These are phyloP conservation scores for Danio choprae DNA, from an alignment of 2,797 vertebrate species.

Conservation along the genomic window DNA sequence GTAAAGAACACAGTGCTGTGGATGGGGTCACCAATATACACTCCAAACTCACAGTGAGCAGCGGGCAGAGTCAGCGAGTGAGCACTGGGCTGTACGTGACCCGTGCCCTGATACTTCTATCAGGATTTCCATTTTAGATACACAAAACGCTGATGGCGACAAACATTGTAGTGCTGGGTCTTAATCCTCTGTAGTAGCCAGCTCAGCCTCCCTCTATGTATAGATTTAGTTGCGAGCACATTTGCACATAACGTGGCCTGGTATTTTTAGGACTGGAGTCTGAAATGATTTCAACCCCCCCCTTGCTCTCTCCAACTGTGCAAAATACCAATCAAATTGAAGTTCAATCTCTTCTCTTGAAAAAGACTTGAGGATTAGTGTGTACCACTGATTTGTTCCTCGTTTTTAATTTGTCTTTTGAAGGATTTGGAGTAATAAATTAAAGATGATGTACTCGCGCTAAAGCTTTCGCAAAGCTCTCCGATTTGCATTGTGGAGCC, in stretches of 20 bases:
- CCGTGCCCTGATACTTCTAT: conserved; percentile 69
- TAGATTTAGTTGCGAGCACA: conserved; percentile 58
- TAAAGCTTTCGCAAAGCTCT: conserved; percentile 63
- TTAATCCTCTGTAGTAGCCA: conserved; percentile 73
- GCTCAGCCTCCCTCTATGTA: conserved; percentile 57
- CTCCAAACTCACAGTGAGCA: conserved; percentile 33
- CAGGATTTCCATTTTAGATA: conserved; percentile 79
- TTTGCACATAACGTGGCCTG: conserved; percentile 60
- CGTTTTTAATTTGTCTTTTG: conserved; percentile 68
- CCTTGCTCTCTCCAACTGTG: conserved; percentile 34
- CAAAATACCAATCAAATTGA: conserved; percentile 65
- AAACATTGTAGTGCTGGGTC: conserved; percentile 64
- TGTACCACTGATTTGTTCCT: conserved; percentile 64
- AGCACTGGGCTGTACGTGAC: conserved; percentile 65
- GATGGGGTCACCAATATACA: conserved; percentile 48
- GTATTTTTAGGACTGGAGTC: conserved; percentile 63
- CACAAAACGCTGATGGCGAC: conserved; percentile 77
- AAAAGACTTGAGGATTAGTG: conserved; percentile 66
- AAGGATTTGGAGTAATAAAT: conserved; percentile 68
- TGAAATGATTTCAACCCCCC: conserved; percentile 41
- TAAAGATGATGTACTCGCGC: conserved; percentile 55
- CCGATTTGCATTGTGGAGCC: conserved; percentile 51
- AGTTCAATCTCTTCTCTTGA: conserved; percentile 68
- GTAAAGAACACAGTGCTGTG: conserved; percentile 48
- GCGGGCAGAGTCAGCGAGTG: conserved; percentile 30